These are phyloP conservation scores for Botia kubotai DNA, from an alignment of 2,797 vertebrate genomes.

Conservation along the genomic window DNA sequence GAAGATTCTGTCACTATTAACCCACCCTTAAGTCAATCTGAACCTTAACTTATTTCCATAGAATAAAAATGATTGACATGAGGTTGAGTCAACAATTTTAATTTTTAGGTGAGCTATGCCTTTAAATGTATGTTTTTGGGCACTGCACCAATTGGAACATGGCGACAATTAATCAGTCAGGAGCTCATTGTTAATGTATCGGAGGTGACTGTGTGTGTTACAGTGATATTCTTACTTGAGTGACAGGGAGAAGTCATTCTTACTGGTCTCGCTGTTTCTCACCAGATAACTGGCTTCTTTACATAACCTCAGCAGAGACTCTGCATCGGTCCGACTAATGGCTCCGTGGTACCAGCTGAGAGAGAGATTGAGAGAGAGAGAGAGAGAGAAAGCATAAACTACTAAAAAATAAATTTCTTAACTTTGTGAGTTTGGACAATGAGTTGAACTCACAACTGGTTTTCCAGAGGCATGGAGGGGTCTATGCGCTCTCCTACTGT, in stretches of 20 bases:
- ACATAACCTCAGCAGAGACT: slow-evolving; percentile 93
- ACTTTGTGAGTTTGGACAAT: neutral
- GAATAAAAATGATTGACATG: neutral
- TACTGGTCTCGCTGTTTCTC: slow-evolving; percentile 98
- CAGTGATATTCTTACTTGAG: slow-evolving; percentile 87
- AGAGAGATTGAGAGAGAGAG: neutral
- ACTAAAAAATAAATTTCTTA: neutral
- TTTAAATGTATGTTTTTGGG: neutral
- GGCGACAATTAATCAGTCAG: neutral
- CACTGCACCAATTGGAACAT: too few relatives aligned
- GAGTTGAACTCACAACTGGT: slow-evolving; percentile 91
- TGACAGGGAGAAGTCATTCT: slow-evolving; percentile 97
- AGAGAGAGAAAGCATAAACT: neutral
- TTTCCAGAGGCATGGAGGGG: slow-evolving; percentile 91
- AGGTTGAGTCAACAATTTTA: neutral
- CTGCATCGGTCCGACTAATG: slow-evolving; percentile 94
- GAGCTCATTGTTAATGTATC: neutral
- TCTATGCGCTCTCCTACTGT: slow-evolving; percentile 90
- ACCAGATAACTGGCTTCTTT: slow-evolving; percentile 99
- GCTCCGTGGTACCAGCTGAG: slow-evolving; percentile 97
- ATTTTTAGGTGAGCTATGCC: neutral
- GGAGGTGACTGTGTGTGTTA: neutral
- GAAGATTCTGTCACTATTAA: too few relatives aligned
- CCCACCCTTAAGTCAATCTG: too few relatives aligned
- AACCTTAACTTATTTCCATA: too few relatives aligned